A percentile compares a stretch with the other conserved stretches of the same genome.
Conservation (phyloP, 2,113 vertebrate species). For the Micronycteris hirsuta region DNA sequence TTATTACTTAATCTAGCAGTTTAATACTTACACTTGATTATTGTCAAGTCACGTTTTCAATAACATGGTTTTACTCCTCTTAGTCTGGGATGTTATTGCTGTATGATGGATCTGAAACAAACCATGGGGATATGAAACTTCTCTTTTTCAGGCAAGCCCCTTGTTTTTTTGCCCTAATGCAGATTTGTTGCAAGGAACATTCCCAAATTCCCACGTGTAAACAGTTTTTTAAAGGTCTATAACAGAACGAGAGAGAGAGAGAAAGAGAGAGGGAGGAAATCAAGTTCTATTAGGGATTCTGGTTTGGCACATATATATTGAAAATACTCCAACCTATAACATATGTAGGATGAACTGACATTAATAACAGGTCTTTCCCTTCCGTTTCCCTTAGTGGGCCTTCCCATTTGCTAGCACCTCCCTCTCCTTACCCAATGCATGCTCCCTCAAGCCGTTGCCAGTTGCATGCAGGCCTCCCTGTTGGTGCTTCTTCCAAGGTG, state of each 20-base stretch:
- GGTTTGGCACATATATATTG: background rate
- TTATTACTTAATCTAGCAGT: background rate
- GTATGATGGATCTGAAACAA: background rate
- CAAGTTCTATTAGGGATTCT: background rate
- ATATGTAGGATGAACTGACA: background rate
- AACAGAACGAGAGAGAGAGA: too few species aligned
- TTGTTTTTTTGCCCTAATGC: background rate
- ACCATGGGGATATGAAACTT: background rate
- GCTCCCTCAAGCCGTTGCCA: accelerated
- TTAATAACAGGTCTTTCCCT: background rate
- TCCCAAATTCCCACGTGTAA: background rate
- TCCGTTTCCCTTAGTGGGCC: background rate
- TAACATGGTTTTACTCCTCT: background rate
- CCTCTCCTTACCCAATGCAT: background rate
- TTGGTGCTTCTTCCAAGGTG: background rate
- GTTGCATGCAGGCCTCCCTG: background rate
- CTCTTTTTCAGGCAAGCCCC: background rate
- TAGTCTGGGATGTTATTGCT: background rate
- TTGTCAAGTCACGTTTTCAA: background rate
- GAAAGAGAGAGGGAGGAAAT: background rate
- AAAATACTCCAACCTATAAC: background rate
- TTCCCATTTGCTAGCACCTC: background rate
- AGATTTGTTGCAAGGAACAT: background rate
- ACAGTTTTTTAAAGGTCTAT: background rate
- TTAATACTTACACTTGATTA: background rate